Evolutionary conservation across 2,113 vertebrate species (phyloP).

Genomic region (Pristiophorus japonicus): DNA sequence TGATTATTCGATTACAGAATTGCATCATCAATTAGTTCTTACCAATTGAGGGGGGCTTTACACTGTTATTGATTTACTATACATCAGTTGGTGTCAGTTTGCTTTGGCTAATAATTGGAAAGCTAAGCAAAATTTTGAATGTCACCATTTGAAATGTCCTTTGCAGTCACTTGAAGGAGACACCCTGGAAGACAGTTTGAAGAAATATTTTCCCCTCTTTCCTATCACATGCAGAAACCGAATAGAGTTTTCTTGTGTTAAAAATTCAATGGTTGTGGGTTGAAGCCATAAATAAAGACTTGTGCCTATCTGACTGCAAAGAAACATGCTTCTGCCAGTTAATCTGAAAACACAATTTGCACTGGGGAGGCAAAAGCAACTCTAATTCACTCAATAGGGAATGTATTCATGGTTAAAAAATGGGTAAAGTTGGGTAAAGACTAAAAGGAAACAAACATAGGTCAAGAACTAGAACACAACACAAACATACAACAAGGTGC

Average conservation of each 20-base stretch:
- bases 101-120: background rate
- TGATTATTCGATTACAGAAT: background rate
- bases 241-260: background rate
- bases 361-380: background rate
- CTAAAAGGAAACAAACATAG: background rate
- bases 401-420: background rate
- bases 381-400: background rate
- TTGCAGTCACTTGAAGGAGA: background rate
- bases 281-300: background rate
- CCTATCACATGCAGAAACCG: background rate
- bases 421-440: background rate
- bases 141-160: background rate
- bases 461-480: background rate
- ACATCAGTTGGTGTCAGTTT: background rate
- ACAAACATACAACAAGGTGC: background rate
- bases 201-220: background rate
- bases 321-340: background rate
- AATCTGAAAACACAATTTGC: background rate
- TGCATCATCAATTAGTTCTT: slow-evolving; percentile 3
- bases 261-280: background rate
- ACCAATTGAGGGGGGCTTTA: background rate
- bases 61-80: background rate
- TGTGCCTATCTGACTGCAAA: background rate
- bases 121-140: slow-evolving; percentile 8
- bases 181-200: background rate